Evolutionary conservation across 2,797 vertebrate species (phyloP), one percentile per base, ranked within the genome.

Genomic region (Lateolabrax maculatus): DNA sequence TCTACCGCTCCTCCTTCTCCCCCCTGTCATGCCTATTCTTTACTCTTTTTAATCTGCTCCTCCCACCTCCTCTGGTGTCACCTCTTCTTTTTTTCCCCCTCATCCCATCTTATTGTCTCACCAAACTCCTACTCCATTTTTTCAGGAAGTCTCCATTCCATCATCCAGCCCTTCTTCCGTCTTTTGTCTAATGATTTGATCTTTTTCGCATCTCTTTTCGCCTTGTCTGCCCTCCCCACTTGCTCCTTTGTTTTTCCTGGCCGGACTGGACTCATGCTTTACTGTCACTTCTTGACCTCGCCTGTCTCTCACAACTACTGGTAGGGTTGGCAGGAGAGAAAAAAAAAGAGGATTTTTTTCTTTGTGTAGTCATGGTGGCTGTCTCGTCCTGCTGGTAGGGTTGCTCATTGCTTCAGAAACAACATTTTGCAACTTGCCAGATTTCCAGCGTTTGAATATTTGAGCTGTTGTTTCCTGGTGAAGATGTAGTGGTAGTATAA

Each of bases 241-340:
- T 13, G 34, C 44, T 19, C 8, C 16, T 64, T 19, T 46, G 52
- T 48, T n/a, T 39, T 60, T 27, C 16, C 27, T 67, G 34, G 62
- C 64, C 34, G 43, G 44, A 74, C 43, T 43, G 57, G 68, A 49
- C 61, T 81, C 74, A 48, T 75, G 61, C 53, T 78, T 86, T 60
- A 72, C 70, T 68, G 72, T 81, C 68, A 73, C 56, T 75, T 36
- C 55, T 61, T 80, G 72, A 86, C 81, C 86, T 85, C 57, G 43
- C 55, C 46, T 72, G 69, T 86, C 43, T 71, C 66, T 70, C 52
- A 74, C 37, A 58, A 43, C 27, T 36, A 48, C 62, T 57, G 43
- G 3, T 0, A 21, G 29, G 36, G 64, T 67, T 71, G 52, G 39
- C 56, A 53, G 19, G 62, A 25, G 53, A 53, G 49, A 82, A 55